Conservation (phyloP, 2,888 invertebrate genomes). For the Hetaerina titia region DNA sequence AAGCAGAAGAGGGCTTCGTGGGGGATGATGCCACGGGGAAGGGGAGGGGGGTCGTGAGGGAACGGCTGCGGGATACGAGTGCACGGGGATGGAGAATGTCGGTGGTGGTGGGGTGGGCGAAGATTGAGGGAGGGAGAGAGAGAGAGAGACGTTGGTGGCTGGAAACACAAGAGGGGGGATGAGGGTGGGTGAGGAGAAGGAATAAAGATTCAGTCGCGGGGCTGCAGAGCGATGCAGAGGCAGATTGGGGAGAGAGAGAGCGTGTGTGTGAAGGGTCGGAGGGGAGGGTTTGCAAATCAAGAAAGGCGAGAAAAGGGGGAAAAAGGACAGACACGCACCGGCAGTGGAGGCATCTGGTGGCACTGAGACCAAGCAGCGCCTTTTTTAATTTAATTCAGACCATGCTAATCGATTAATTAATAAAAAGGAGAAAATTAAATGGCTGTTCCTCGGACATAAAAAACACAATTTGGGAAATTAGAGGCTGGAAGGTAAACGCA, state of each 20-base stretch:
- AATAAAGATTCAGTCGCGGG: not conserved
- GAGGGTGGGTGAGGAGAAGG: not conserved
- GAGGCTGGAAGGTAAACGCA: too few species aligned
- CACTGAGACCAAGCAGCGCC: not conserved
- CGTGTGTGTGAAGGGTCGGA: not conserved
- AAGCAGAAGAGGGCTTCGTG: not conserved
- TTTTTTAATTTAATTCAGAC: not conserved
- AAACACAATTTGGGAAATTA: too few species aligned
- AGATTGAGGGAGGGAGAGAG: not conserved
- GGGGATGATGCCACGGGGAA: not conserved
- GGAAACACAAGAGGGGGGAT: not conserved
- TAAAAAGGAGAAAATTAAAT: not conserved
- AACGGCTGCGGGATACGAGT: not conserved
- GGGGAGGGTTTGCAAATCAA: not conserved
- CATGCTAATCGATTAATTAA: conserved; percentile 23
- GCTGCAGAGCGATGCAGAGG: conserved; percentile 2
- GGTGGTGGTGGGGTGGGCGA: not conserved
- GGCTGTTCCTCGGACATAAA: not conserved
- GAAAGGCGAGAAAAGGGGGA: not conserved
- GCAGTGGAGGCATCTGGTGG: conserved; percentile 12
- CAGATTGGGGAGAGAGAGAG: not conserved
- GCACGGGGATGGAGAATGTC: not conserved
- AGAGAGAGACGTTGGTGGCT: not conserved
- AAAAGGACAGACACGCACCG: not conserved
- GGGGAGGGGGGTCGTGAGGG: not conserved